Conservation (phyloP, 2,888 invertebrate species). For the Cataglyphis cursor region DNA sequence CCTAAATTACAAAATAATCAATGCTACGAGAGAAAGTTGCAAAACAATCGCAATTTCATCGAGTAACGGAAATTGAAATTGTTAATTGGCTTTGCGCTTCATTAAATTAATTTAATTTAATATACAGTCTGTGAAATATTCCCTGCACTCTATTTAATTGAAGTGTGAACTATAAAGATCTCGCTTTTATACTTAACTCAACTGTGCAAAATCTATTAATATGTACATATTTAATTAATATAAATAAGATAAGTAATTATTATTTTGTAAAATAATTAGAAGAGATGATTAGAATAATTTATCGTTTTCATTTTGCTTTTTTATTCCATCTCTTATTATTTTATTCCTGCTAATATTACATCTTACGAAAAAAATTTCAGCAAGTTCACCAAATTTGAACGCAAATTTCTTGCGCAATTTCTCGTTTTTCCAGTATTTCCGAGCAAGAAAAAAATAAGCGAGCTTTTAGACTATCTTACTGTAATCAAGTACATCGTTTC, state of each 20-base stretch:
- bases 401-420: background rate
- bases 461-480: conserved; percentile 3
- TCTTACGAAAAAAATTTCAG: conserved; percentile 9
- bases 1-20: conserved; percentile 28
- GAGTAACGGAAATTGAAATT: background rate
- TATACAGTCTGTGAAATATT: conserved; percentile 7
- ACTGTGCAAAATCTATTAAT: background rate
- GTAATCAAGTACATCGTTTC: conserved; percentile 53
- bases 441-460: conserved; percentile 26
- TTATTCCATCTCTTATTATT: conserved; percentile 14
- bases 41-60: conserved; percentile 16
- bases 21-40: conserved; percentile 17
- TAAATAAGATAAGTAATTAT: background rate
- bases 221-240: background rate
- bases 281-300: background rate
- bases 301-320: background rate
- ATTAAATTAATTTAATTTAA: conserved; percentile 40
- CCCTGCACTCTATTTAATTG: background rate
- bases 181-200: background rate
- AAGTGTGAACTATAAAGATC: conserved; percentile 9
- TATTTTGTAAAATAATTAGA: background rate
- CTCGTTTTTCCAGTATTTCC: background rate
- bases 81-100: conserved; percentile 15
- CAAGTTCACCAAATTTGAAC: background rate
- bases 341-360: background rate